phyloP scores from a whole-genome alignment of 2,888 invertebrate genomes.

The Margaritifera margaritifera region DNA sequence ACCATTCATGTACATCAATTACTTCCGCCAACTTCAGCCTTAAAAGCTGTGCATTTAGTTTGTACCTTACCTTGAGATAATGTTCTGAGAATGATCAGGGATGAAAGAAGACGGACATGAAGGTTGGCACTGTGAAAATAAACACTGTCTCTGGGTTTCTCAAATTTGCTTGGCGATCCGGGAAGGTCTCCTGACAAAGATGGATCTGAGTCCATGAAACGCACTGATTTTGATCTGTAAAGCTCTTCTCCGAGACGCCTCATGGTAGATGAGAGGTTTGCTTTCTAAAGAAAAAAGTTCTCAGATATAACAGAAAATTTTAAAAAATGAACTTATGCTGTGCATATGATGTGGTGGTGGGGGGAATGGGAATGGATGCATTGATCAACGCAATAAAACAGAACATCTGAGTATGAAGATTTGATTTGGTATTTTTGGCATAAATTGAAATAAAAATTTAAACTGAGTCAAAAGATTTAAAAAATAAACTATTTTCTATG shows the following conservation, averaged over 20 bases:
- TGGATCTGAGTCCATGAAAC: constrained; percentile 43
- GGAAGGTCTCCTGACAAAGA: constrained; percentile 22
- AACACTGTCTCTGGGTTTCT: constrained; percentile 54
- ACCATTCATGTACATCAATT: no score
- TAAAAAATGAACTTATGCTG: background rate
- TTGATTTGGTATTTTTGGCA: no score
- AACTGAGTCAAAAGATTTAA: no score
- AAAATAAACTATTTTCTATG: no score
- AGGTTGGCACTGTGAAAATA: constrained; percentile 64
- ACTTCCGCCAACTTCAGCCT: background rate
- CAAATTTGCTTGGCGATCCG: constrained; percentile 37
- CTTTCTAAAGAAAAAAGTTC: constrained; percentile 49
- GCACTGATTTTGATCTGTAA: constrained; percentile 55
- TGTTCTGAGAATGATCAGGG: constrained; percentile 66
- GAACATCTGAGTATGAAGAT: no score
- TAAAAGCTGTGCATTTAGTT: background rate
- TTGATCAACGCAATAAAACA: no score
- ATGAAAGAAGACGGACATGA: constrained; percentile 65
- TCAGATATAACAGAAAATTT: background rate
- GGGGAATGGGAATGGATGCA: no score
- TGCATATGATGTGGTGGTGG: no score
- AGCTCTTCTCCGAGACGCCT: constrained; percentile 70
- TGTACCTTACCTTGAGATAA: constrained; percentile 61
- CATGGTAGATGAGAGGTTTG: constrained; percentile 64
- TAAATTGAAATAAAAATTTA: no score